Evolutionary conservation across 2,797 vertebrate species (phyloP).

Genomic region (Enteromius mattozi): DNA sequence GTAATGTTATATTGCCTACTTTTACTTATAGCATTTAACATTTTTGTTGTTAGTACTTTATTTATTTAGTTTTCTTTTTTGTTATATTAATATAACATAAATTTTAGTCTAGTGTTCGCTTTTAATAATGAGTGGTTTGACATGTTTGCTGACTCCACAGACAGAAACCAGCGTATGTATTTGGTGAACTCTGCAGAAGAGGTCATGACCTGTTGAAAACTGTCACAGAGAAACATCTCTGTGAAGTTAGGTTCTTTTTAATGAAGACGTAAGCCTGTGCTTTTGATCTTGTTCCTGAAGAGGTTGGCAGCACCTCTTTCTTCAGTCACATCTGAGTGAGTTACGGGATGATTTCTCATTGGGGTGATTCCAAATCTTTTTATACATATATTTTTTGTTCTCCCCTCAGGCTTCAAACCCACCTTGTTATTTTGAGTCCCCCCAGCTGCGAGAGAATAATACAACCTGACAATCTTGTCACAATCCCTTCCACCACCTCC

Average conservation of each 20-base stretch:
- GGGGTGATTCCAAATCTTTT: conserved; percentile 15
- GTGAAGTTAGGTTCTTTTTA: conserved; percentile 37
- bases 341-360: neutral
- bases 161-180: neutral
- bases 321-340: conserved; percentile 21
- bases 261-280: conserved; percentile 28
- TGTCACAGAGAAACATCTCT: neutral
- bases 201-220: conserved; percentile 34
- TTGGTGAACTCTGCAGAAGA: conserved; percentile 12
- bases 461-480: conserved; percentile 47
- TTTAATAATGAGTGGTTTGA: neutral
- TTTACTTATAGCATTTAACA: neutral
- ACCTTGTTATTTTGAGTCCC: conserved; percentile 59
- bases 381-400: conserved; percentile 1
- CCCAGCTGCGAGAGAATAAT: conserved; percentile 53
- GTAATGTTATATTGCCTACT: neutral
- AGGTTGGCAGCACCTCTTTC: conserved; percentile 22
- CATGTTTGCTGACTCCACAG: conserved; percentile 27
- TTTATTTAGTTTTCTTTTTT: neutral
- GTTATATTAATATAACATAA: neutral
- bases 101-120: neutral
- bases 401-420: conserved; percentile 42
- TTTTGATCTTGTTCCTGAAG: conserved; percentile 20
- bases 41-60: neutral
- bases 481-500: conserved; percentile 45